A percentile compares a stretch with the other conserved stretches of the same genome.
phyloP scores from a whole-genome alignment of 1,140 invertebrate genomes.

The Pemphigus obesinymphae region DNA sequence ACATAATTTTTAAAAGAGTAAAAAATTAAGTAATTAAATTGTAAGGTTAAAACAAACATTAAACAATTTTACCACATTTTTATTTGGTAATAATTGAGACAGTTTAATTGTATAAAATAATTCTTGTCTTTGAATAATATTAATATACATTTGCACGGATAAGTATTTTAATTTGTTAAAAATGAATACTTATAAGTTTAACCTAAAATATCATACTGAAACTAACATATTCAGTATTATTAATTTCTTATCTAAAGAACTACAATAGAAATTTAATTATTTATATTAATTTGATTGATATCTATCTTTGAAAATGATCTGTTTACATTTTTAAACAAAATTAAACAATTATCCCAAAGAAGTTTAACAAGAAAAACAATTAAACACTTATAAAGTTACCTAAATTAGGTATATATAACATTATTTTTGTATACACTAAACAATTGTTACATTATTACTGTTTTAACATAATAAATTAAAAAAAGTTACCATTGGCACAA shows the following conservation, averaged over 20 bases:
- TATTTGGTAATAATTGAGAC: background rate
- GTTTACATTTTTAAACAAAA: background rate
- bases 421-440: background rate
- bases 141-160: background rate
- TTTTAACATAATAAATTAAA: background rate
- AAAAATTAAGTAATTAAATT: no score
- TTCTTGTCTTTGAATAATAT: background rate
- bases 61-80: no score
- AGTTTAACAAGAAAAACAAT: background rate
- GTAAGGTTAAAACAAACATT: no score
- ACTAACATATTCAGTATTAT: background rate
- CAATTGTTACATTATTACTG: background rate
- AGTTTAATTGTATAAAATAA: background rate
- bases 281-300: background rate
- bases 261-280: background rate
- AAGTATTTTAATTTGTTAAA: background rate
- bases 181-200: background rate
- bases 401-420: slow-evolving; percentile 5
- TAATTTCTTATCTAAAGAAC: background rate
- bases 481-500: slow-evolving; percentile 34
- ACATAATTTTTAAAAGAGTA: background rate
- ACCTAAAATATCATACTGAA: background rate
- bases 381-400: background rate
- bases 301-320: background rate
- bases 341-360: background rate